Evolutionary conservation across 2,888 invertebrate genomes (phyloP).

Genomic region (Thumatha senex): DNA sequence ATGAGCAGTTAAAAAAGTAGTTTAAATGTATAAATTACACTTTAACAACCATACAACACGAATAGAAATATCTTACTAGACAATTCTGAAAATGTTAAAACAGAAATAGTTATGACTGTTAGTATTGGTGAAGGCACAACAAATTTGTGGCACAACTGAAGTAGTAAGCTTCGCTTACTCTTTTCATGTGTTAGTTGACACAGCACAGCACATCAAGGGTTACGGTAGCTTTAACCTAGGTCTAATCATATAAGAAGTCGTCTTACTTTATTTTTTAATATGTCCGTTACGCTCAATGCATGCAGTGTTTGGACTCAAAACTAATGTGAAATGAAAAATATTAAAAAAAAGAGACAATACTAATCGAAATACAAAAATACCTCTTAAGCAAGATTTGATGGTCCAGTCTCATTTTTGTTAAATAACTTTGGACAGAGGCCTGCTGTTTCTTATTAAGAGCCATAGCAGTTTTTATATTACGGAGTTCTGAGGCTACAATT

Average conservation of each 20-base stretch:
- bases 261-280: not conserved
- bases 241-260: no score
- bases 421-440: slow-evolving; percentile 58
- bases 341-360: not conserved
- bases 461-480: slow-evolving; percentile 70
- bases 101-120: no score
- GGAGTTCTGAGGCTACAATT: slow-evolving; percentile 70
- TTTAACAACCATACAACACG: no score
- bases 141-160: no score
- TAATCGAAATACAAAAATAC: slow-evolving; percentile 42
- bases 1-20: no score
- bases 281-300: not conserved
- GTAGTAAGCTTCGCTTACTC: no score
- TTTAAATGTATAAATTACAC: not conserved
- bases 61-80: no score
- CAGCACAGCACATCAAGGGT: no score
- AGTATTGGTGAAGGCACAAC: no score
- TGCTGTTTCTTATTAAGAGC: slow-evolving; percentile 72
- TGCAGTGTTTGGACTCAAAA: not conserved
- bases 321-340: not conserved
- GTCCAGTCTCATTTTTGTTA: slow-evolving; percentile 66
- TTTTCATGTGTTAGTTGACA: no score
- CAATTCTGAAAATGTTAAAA: no score
- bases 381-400: slow-evolving; percentile 74
- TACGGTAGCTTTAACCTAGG: no score